phyloP scores from a whole-genome alignment of 2,113 vertebrate species.

The Coreoperca whiteheadi region DNA sequence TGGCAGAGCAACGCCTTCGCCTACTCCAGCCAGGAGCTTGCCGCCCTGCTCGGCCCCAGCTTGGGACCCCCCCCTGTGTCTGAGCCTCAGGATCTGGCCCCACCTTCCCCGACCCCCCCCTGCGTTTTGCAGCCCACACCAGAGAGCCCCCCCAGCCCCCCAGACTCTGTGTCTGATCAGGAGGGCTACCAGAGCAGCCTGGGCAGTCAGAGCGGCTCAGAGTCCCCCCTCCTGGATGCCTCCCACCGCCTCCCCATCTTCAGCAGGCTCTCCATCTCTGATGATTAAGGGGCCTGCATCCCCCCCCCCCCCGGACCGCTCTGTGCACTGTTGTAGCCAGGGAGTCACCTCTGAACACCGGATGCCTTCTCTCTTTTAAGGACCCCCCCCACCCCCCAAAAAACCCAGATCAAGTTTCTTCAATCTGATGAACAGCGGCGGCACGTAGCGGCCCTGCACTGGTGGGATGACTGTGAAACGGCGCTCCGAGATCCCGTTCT shows the following conservation, averaged over 20 bases:
- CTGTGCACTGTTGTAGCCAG: conserved; percentile 11
- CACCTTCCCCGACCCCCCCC: conserved; percentile 74
- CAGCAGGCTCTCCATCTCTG: conserved; percentile 93
- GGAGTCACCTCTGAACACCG: not conserved
- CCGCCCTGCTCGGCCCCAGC: conserved; percentile 85
- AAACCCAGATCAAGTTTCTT: conserved; percentile 3
- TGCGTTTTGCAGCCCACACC: conserved; percentile 87
- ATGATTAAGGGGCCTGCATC: conserved; percentile 82
- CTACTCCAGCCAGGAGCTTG: conserved; percentile 74
- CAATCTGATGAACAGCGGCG: not conserved
- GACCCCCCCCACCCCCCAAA: not conserved
- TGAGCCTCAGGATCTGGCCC: conserved; percentile 57
- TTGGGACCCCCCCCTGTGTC: conserved; percentile 76
- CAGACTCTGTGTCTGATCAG: conserved; percentile 91
- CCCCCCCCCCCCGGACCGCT: not conserved
- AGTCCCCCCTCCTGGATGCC: conserved; percentile 90
- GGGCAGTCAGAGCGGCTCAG: conserved; percentile 90
- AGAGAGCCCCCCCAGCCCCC: conserved; percentile 88
- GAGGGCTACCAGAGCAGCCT: conserved; percentile 93
- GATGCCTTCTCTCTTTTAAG: not conserved
- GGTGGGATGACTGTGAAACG: not conserved
- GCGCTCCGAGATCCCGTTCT: not conserved
- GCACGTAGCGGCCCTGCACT: too few relatives aligned
- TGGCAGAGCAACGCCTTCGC: conserved; percentile 88
- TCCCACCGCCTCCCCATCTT: conserved; percentile 93